Percentiles rank a stretch among this genome's conserved stretches.
phyloP scores from a whole-genome alignment of 2,888 invertebrate genomes.

The Microctonus brassicae region DNA sequence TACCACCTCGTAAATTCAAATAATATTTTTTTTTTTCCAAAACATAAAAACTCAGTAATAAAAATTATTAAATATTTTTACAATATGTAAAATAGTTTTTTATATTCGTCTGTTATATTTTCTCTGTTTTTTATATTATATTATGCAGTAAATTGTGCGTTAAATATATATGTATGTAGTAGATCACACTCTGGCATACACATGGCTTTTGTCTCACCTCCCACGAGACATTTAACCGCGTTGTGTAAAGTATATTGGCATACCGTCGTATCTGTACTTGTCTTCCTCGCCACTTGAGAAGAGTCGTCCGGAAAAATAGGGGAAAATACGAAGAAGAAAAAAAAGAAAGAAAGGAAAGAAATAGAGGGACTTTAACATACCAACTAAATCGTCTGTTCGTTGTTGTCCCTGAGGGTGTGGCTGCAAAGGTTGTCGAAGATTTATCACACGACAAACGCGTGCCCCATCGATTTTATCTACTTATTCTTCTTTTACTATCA shows the following conservation, averaged over 20 bases:
- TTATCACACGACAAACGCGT: conserved; percentile 33
- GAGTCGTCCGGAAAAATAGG: not conserved
- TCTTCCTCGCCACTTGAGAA: conserved; percentile 18
- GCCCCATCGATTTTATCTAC: conserved; percentile 34
- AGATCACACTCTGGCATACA: conserved; percentile 23
- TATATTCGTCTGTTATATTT: not conserved
- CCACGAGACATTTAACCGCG: conserved; percentile 14
- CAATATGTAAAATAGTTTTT: too few species aligned
- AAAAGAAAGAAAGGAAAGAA: conserved; percentile 3
- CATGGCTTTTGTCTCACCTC: conserved; percentile 26
- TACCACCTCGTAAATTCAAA: too few species aligned
- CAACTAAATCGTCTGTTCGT: conserved; percentile 8
- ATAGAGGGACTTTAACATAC: conserved; percentile 17
- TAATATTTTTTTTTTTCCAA: too few species aligned
- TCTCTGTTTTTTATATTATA: not conserved
- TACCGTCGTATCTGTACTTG: conserved; percentile 9
- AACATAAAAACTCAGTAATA: too few species aligned
- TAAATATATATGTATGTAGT: not conserved
- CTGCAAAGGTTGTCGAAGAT: conserved; percentile 36
- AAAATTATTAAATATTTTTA: too few species aligned
- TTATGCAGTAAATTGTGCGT: conserved; percentile 52
- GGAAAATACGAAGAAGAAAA: not conserved
- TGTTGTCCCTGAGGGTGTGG: conserved; percentile 6
- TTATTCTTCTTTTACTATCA: not conserved
- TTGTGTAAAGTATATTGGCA: conserved; percentile 15